Percentiles rank a stretch among this genome's conserved stretches.
Evolutionary conservation across 2,888 invertebrate genomes (phyloP).

Genomic region (Amiota communis): DNA sequence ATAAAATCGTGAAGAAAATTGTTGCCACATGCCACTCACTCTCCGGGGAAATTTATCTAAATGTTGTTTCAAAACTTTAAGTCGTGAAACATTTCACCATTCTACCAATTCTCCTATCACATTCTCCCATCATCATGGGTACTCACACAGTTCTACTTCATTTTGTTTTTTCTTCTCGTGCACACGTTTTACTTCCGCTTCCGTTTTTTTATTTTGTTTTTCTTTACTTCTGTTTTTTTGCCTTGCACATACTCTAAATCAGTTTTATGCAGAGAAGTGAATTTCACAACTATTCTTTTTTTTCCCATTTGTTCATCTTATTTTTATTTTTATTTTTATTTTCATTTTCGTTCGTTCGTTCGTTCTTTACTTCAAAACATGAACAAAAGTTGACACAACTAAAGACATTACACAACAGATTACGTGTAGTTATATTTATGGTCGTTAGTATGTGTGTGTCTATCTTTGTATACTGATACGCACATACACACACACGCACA

Average conservation of each 20-base stretch:
- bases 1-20: not conserved
- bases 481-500: constrained; percentile 39
- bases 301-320: not conserved
- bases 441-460: constrained; percentile 15
- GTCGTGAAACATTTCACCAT: constrained; percentile 41
- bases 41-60: constrained; percentile 69
- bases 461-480: constrained; percentile 2
- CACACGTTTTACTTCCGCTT: constrained; percentile 10
- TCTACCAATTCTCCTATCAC: constrained; percentile 47
- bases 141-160: not conserved
- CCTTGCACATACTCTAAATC: constrained; percentile 57
- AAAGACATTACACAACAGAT: constrained; percentile 70
- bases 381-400: constrained; percentile 66
- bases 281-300: no score
- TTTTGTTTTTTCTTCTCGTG: constrained; percentile 6
- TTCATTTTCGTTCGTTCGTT: not conserved
- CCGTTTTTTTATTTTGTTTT: not conserved
- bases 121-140: constrained; percentile 29
- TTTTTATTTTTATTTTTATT: not conserved
- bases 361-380: constrained; percentile 39
- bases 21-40: constrained; percentile 43
- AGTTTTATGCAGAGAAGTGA: constrained; percentile 46
- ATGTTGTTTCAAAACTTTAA: constrained; percentile 68
- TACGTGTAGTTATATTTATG: constrained; percentile 56
- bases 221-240: constrained; percentile 51